These are phyloP conservation scores for Anolis carolinensis DNA, from an alignment of 2,113 vertebrate genomes.

Conservation along the genomic window DNA sequence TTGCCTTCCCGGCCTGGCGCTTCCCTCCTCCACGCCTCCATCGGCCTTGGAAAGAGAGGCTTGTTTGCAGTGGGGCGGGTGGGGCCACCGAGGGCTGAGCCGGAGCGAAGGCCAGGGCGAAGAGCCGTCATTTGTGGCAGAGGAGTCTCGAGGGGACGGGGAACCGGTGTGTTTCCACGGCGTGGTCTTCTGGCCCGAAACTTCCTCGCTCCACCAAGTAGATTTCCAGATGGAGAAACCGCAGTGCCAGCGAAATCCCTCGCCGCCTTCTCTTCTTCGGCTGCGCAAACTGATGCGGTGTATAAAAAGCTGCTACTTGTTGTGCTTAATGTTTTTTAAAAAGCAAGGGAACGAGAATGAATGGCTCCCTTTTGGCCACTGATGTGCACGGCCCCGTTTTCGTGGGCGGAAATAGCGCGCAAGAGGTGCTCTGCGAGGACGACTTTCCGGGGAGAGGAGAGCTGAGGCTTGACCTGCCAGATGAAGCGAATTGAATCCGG, in stretches of 20 bases:
- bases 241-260: no score
- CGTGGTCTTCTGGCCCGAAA: constrained; percentile 46
- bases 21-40: background rate
- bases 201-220: constrained; percentile 20
- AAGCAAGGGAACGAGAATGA: background rate
- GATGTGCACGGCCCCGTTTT: constrained; percentile 15
- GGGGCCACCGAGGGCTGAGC: no score
- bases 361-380: constrained; percentile 19
- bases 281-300: no score
- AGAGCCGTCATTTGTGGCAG: no score
- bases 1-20: background rate
- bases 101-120: no score
- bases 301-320: no score
- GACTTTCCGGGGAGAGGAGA: constrained; percentile 22
- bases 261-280: no score
- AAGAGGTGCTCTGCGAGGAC: constrained; percentile 25
- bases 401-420: background rate
- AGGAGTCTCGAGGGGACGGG: no score
- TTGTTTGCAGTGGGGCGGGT: background rate
- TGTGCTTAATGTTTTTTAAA: no score
- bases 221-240: background rate
- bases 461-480: background rate
- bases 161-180: background rate
- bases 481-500: background rate
- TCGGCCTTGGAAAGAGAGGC: background rate